These are phyloP conservation scores for Latheticus oryzae DNA, from an alignment of 2,888 invertebrate genomes.

Conservation along the genomic window DNA sequence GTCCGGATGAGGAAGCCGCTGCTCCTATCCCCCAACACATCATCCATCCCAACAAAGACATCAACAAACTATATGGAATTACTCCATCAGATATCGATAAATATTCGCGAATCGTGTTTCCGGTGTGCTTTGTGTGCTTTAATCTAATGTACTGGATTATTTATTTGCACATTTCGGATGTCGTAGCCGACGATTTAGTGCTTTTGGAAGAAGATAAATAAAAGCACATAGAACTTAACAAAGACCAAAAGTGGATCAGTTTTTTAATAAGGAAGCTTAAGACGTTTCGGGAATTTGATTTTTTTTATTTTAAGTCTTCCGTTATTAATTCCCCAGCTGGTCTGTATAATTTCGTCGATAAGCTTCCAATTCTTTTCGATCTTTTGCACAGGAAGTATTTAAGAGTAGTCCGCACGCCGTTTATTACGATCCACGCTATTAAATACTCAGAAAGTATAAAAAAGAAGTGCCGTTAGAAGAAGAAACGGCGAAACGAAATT, in stretches of 20 bases:
- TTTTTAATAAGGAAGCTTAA: too few relatives aligned
- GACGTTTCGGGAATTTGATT: too few relatives aligned
- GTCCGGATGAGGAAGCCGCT: slow-evolving; percentile 72
- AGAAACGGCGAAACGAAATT: slow-evolving; percentile 66
- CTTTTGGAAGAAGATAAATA: slow-evolving; percentile 79
- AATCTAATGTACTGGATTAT: slow-evolving; percentile 99
- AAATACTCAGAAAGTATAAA: slow-evolving; percentile 46
- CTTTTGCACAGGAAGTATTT: too few relatives aligned
- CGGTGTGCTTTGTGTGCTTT: slow-evolving; percentile 98
- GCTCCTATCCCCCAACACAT: slow-evolving; percentile 80
- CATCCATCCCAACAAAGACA: slow-evolving; percentile 90
- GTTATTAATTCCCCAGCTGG: too few relatives aligned
- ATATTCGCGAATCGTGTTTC: slow-evolving; percentile 98
- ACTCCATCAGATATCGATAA: slow-evolving; percentile 99
- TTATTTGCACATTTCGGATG: slow-evolving; percentile 95
- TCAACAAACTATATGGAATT: slow-evolving; percentile 91
- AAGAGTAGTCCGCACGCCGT: slow-evolving; percentile 61
- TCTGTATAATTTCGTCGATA: too few relatives aligned
- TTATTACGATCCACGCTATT: slow-evolving; percentile 58
- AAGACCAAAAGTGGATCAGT: too few relatives aligned
- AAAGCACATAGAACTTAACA: slow-evolving; percentile 51
- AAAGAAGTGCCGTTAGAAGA: slow-evolving; percentile 45
- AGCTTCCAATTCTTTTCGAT: too few relatives aligned
- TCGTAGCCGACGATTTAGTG: slow-evolving; percentile 93
- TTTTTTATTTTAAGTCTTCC: too few relatives aligned